Evolutionary conservation across 2,113 vertebrate genomes (phyloP), one percentile per base, ranked within the genome.

Genomic region (Carassius gibelio): DNA sequence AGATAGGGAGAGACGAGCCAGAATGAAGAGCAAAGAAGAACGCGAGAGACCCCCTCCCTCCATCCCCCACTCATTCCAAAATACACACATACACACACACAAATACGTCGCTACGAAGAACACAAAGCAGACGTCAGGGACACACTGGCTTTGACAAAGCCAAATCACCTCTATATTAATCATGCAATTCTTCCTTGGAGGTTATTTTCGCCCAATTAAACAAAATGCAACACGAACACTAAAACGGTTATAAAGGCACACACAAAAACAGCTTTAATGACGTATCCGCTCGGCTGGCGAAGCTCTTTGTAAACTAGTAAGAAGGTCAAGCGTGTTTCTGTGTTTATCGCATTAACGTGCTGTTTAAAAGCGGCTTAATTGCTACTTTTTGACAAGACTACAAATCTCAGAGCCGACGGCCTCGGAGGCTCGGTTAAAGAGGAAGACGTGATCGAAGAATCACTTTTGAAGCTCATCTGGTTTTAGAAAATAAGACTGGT

Each of bases 51-150:
- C 36, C 34, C 57, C n/a, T 17, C 30, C 48, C 61, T 34, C n/a
- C 2, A 23, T 14, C 59, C 0, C 8, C 52, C 68, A 61, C 66
- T 62, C 75, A 78, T 77, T 81, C 76, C 85, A 11, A 34, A 26
- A 71, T 88, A 91, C 90, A 91, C 71, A 75, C 36, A 75, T n/a
- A 75, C 68, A 55, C 52, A 55, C 52, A 55, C 90, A 57, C 89
- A 91, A 90, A 91, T 2, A 23, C 1, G 15, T 66, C 6, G 13
- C 66, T 57, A 17, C 81, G 10, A 21, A 62, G 23, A 48, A 52
- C 75, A 23, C 34, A 68, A 64, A 61, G 45, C 68, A 64, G 23
- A 75, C 4, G 9, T 50, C 68, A 30, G 52, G 77, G 77, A 62
- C 55, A 42, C 57, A 8, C 62, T 71, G 68, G n/a, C 75, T 66